Conservation (phyloP, 2,888 invertebrate species). For the Endotricha flammealis region DNA sequence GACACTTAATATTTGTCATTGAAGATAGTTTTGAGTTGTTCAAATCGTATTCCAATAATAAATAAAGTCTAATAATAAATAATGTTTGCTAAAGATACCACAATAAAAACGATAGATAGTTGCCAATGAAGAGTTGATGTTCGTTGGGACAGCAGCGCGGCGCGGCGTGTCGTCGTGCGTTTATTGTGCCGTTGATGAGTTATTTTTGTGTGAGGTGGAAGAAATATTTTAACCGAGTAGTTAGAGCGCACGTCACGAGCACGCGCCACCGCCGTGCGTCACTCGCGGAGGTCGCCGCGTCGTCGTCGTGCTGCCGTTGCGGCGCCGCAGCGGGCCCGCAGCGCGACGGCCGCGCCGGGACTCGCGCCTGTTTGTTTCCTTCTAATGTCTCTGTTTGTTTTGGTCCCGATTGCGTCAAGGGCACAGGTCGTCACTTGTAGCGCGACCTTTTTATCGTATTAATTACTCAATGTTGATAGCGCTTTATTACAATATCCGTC, state of each 20-base stretch:
- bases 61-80: too few relatives aligned
- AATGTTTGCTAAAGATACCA: too few relatives aligned
- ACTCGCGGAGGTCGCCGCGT: too few relatives aligned
- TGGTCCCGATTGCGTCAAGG: slow-evolving; percentile 19
- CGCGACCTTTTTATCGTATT: slow-evolving; percentile 28
- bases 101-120: too few relatives aligned
- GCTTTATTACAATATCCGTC: neutral
- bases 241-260: neutral
- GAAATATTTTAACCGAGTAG: neutral
- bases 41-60: too few relatives aligned
- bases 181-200: neutral
- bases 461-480: slow-evolving; percentile 16
- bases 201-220: neutral
- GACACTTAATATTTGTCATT: too few relatives aligned
- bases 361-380: neutral
- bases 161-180: neutral
- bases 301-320: too few relatives aligned
- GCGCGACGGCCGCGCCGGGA: neutral
- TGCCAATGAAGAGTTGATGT: too few relatives aligned
- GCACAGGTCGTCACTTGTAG: slow-evolving; percentile 19
- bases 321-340: neutral
- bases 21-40: too few relatives aligned
- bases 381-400: slow-evolving; percentile 12
- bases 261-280: neutral
- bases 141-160: too few relatives aligned